Evolutionary conservation across 1,140 invertebrate species (phyloP).

Genomic region (Euwallacea similis): DNA sequence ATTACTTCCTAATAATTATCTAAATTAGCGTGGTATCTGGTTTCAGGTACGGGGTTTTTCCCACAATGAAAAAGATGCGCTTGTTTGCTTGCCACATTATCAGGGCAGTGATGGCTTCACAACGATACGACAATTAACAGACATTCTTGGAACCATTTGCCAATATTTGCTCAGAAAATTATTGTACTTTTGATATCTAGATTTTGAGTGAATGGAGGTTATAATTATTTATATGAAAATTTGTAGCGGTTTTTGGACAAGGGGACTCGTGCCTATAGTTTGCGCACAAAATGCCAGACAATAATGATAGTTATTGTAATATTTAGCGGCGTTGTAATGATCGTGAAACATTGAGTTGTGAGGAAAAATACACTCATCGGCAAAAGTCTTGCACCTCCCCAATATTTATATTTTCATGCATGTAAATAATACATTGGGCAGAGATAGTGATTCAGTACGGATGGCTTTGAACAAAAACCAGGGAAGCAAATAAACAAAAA

Average conservation of each 20-base stretch:
- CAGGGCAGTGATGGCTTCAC: constrained; percentile 18
- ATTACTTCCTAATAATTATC: background rate
- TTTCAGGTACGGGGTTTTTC: constrained; percentile 16
- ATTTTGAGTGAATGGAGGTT: constrained; percentile 2
- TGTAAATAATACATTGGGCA: too few relatives aligned
- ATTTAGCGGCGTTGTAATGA: too few relatives aligned
- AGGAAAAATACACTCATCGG: too few relatives aligned
- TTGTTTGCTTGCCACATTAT: constrained; percentile 10
- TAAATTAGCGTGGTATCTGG: constrained; percentile 13
- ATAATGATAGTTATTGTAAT: too few relatives aligned
- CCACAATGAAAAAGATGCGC: constrained; percentile 22
- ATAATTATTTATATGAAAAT: background rate
- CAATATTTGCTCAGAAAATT: constrained; percentile 14
- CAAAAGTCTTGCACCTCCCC: too few relatives aligned
- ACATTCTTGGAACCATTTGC: constrained; percentile 9
- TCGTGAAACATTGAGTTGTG: too few relatives aligned
- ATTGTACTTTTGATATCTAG: constrained; percentile 11
- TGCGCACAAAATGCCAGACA: too few relatives aligned
- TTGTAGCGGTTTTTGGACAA: background rate
- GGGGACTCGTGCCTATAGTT: too few relatives aligned
- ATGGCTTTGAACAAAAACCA: too few relatives aligned
- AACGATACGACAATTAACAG: constrained; percentile 20
- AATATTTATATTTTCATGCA: too few relatives aligned
- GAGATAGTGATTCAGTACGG: too few relatives aligned
- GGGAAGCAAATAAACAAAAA: too few relatives aligned